Percentiles rank a stretch among this genome's conserved stretches.
phyloP scores from a whole-genome alignment of 2,888 invertebrate species.

The Halocaridina rubra region DNA sequence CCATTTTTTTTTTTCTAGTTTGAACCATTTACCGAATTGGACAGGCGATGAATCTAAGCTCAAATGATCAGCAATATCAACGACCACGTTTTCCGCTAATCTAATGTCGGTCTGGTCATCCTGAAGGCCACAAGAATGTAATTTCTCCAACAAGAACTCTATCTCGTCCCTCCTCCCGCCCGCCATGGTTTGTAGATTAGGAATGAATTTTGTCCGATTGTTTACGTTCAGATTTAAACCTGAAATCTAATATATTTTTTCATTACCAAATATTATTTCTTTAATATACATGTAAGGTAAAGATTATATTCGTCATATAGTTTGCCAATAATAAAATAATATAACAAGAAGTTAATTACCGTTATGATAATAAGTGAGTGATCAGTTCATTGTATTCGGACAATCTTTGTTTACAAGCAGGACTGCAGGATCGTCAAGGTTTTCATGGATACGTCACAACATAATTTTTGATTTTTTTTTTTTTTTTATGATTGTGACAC shows the following conservation, averaged over 20 bases:
- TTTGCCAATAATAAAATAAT: background rate
- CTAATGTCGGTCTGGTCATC: background rate
- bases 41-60: constrained; percentile 1
- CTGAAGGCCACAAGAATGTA: background rate
- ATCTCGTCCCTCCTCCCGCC: background rate
- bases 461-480: too few species aligned
- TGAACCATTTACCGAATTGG: background rate
- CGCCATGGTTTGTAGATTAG: background rate
- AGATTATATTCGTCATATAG: background rate
- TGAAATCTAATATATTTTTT: background rate
- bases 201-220: background rate
- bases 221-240: background rate
- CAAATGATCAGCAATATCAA: constrained; percentile 36
- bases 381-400: too few species aligned
- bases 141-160: background rate
- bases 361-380: background rate
- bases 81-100: constrained; percentile 21
- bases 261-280: background rate
- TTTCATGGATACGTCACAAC: too few species aligned
- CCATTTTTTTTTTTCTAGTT: background rate
- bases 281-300: background rate
- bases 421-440: too few species aligned
- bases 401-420: too few species aligned
- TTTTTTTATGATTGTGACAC: too few species aligned
- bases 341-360: background rate